Conservation (phyloP, 2,113 vertebrate genomes). For the Onychostoma macrolepis region DNA sequence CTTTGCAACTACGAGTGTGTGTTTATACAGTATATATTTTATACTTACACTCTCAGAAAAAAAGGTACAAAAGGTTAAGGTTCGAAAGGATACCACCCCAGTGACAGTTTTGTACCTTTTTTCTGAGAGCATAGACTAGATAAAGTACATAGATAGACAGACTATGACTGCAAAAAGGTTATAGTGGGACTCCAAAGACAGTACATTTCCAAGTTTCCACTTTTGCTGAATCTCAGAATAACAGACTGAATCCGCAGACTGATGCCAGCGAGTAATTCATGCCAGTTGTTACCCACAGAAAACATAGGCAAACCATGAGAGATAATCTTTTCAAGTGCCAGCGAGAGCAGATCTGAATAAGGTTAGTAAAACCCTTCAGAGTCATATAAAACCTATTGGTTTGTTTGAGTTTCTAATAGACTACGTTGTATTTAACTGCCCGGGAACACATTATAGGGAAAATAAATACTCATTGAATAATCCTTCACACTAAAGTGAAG, state of each 20-base stretch:
- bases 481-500: conserved; percentile 26
- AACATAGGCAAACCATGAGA: conserved; percentile 40
- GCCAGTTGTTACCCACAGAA: conserved; percentile 45
- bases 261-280: conserved; percentile 43
- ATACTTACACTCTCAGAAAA: no score
- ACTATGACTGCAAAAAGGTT: background rate
- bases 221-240: conserved; percentile 36
- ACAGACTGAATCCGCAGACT: conserved; percentile 32
- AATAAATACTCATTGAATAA: conserved; percentile 51
- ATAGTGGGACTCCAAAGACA: conserved; percentile 24
- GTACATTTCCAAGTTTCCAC: conserved; percentile 32
- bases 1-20: background rate
- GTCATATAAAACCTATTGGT: conserved; percentile 37
- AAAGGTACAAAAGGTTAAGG: no score
- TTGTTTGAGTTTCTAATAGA: conserved; percentile 55
- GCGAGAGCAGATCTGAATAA: conserved; percentile 7
- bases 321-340: conserved; percentile 39
- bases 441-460: conserved; percentile 32
- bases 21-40: no score
- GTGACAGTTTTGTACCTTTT: no score
- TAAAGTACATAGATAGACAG: background rate
- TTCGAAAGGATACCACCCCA: no score
- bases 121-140: background rate
- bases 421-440: conserved; percentile 47
- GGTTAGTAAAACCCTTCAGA: conserved; percentile 44